These are phyloP conservation scores for Apostichopus parvimensis DNA, from an alignment of 35 echinoderm and acorn worm species.

Conservation along the genomic window DNA sequence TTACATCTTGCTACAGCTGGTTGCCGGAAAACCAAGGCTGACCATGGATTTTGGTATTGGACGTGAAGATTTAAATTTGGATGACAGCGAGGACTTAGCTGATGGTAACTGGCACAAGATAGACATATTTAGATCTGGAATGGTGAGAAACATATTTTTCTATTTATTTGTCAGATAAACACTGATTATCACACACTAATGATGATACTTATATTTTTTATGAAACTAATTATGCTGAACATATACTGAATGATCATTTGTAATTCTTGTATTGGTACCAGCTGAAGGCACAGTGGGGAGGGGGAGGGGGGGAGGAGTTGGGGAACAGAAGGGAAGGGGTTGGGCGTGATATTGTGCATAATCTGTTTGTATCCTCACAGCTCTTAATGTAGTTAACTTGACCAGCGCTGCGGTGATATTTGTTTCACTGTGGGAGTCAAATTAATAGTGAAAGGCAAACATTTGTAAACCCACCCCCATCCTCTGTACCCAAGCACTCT, in stretches of 20 bases:
- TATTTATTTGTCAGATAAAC: not conserved
- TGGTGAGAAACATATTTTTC: constrained; percentile 53
- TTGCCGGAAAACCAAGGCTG: constrained; percentile 44
- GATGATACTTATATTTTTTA: not conserved
- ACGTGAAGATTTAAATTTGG: not conserved
- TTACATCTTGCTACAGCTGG: constrained; percentile 76
- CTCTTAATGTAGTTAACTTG: not conserved
- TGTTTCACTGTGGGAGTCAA: not conserved
- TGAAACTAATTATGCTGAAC: not conserved
- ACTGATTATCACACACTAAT: not conserved
- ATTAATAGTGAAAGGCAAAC: too few relatives aligned
- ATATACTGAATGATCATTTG: not conserved
- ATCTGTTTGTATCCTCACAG: not conserved
- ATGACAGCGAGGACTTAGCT: not conserved
- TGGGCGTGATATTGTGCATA: not conserved
- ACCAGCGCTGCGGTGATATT: not conserved
- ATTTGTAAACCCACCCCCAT: too few relatives aligned
- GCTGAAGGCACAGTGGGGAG: too few relatives aligned
- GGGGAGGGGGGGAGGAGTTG: too few relatives aligned
- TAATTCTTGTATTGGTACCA: too few relatives aligned
- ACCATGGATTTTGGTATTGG: constrained; percentile 64
- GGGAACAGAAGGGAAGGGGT: too few relatives aligned
- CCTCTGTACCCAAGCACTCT: too few relatives aligned
- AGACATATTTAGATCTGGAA: constrained; percentile 74
- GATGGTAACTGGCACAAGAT: constrained; percentile 82